Base-by-base conservation (phyloP, 2,888 invertebrate genomes). In the Drosophila bunnanda region DNA sequence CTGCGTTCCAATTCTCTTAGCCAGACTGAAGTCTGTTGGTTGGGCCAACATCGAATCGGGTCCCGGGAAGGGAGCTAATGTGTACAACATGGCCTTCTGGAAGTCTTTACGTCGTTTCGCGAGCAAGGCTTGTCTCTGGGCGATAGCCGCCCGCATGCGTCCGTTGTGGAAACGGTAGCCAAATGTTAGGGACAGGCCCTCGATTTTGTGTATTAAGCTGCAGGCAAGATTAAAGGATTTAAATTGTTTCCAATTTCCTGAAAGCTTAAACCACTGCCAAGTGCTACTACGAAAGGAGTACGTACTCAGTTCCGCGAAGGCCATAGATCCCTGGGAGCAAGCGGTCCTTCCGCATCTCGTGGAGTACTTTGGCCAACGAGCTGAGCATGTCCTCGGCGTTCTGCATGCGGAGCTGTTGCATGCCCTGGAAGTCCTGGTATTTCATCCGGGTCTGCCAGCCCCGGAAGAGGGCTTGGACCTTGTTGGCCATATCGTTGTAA, bases 381-480 rank as follows among this genome's bases (percentile, higher is more conserved):
- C 56, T 39, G 2, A 74, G 17, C n/a, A 74, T 22, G n/a, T 74
- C 74, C 48, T 74, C 73, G 8, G 48, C 41, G 38, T 53, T 56
- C 32, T 60, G 59, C 9, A 44, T 12, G 7, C 60, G 73, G 12
- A 74, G 59, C 8, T n/a, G 1, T 3, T 60, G 12, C n/a, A 74
- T 60, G 25, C 34, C 73, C 22, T 46, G 9, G 12, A 72, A 55
- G 56, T 74, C 59, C 20, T 74, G 66, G n/a, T 15, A n/a, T 15
- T 39, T 39, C 22, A 43, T 25, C 13, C 74, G 73, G 3, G 60
- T 53, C 15, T 10, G 17, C 74, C 74, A 74, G 17, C 66, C 74
- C 3, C 60, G 56, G 60, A 20, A 74, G 1, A 60, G 25, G 3
- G 66, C 9, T 17, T 74, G 72, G 2, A 54, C 54, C 43, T 13